Conservation (phyloP, 2,113 vertebrate species). For the Dipodomys ordii region DNA sequence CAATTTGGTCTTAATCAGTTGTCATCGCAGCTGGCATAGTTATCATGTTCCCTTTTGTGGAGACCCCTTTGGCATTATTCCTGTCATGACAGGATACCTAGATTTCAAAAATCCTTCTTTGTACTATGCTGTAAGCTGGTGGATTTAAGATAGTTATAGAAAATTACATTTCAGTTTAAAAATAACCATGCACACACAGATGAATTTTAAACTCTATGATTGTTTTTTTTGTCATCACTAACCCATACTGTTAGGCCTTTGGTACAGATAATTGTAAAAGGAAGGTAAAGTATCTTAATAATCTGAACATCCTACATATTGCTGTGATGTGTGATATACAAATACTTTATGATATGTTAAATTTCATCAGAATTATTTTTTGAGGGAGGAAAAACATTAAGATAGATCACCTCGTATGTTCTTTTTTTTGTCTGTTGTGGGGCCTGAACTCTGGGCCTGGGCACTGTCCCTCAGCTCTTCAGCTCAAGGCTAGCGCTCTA, state of each 20-base stretch:
- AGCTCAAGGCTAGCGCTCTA: too few relatives aligned
- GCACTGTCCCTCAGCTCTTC: too few relatives aligned
- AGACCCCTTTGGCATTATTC: background rate
- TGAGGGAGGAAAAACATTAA: background rate
- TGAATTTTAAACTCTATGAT: background rate
- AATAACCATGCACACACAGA: background rate
- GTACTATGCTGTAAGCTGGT: background rate
- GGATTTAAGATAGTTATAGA: background rate
- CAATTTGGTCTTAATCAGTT: conserved; percentile 78
- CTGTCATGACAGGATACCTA: conserved; percentile 2
- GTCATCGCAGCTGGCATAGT: conserved; percentile 36
- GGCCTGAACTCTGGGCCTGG: too few relatives aligned
- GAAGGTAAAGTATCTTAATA: background rate
- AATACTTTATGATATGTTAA: background rate
- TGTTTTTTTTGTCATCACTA: background rate
- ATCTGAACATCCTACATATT: background rate
- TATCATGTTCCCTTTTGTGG: conserved; percentile 63
- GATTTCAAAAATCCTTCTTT: conserved; percentile 37
- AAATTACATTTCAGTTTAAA: background rate
- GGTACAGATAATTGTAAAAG: background rate
- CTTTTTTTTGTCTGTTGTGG: too few relatives aligned
- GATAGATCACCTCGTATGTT: background rate
- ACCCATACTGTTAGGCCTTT: too few relatives aligned
- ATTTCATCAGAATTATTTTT: background rate
- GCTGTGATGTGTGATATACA: background rate